Evolutionary conservation across 2,113 vertebrate species (phyloP).

Genomic region (Passerina amoena): DNA sequence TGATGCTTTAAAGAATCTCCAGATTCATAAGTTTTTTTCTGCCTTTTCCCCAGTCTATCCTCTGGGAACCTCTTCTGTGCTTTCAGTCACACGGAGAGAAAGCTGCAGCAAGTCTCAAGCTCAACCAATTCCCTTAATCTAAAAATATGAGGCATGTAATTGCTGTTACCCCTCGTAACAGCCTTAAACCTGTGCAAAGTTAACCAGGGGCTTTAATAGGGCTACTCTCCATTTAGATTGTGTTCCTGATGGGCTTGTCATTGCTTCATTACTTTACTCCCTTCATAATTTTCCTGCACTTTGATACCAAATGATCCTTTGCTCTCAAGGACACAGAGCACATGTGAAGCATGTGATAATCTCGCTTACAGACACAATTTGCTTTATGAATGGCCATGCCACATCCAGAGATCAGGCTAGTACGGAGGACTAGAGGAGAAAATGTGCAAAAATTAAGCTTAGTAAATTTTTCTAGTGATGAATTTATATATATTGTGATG

Average conservation of each 20-base stretch:
- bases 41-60: accelerated
- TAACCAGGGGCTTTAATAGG: not conserved
- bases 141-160: not conserved
- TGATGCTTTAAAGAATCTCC: not conserved
- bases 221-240: not conserved
- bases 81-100: not conserved
- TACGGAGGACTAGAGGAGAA: not conserved
- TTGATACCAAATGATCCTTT: slow-evolving; percentile 16
- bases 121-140: not conserved
- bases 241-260: not conserved
- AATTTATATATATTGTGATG: not conserved
- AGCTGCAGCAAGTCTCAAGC: not conserved
- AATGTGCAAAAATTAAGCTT: not conserved
- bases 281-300: not conserved
- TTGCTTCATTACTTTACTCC: slow-evolving; percentile 44
- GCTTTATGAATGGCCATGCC: not conserved
- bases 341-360: not conserved
- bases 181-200: not conserved
- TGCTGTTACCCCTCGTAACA: not conserved
- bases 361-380: not conserved
- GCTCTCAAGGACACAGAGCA: not conserved
- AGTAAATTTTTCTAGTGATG: not conserved
- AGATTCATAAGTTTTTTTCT: not conserved
- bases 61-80: not conserved
- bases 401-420: not conserved